Evolutionary conservation across 2,113 vertebrate species (phyloP), one percentile per base, ranked within the genome.

Genomic region (Rhynchomys soricoides): DNA sequence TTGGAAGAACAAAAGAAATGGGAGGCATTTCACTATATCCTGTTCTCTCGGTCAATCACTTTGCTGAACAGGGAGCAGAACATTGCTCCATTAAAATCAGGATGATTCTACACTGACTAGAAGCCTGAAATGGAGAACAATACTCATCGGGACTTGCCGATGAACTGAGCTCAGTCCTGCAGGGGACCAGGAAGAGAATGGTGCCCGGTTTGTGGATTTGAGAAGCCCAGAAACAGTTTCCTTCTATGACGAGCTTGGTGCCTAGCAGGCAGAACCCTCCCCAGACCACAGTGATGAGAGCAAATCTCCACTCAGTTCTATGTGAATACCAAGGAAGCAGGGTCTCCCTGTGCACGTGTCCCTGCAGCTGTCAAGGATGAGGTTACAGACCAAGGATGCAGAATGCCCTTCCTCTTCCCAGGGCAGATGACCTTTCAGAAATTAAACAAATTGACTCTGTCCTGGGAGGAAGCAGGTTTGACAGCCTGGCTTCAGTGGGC

Each of bases 341-440:
- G 19, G 50, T 86, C 29, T 90, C 45, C 34, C 75, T 43, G 3
- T 37, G 89, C 82, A 93, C 85, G 75, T 96, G 59, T 89, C 89
- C 92, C 91, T 81, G 91, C 88, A 98, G 85, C 94, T 97, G 90
- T 97, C 96, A 57, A 71, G 85, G 94, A 55, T 52, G 89, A 55
- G 43, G 82, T 96, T 96, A 10, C 85, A n/a, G 52, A 40, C 83
- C 50, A 16, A 48, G 89, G 95, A 97, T 37, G 29, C 95, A 62
- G 40, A 79, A 37, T 93, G 70, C n/a, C 93, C 77, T 85, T 91
- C 91, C 86, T 45, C 90, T 92, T 97, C 86, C 92, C 79, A 88
- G 26, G n/a, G 96, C 91, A 90, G 21, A 91, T 97, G 96, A 96
- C 93, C 97, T 97, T 97, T 97, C 68, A 96, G 97, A 98, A 97